These are phyloP conservation scores for Drosophila takahashii DNA, from an alignment of 1,140 invertebrate genomes.

Conservation along the genomic window DNA sequence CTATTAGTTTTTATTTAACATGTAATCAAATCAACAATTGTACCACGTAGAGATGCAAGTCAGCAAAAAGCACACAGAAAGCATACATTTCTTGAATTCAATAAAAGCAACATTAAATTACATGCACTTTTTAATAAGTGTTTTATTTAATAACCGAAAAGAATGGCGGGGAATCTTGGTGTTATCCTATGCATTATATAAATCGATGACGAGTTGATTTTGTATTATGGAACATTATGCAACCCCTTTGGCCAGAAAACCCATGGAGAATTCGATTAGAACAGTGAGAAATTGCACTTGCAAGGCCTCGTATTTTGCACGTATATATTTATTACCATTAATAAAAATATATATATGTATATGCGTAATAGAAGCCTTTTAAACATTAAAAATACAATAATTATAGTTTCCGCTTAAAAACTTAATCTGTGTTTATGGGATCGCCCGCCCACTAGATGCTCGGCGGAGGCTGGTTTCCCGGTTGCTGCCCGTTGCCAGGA, in stretches of 20 bases:
- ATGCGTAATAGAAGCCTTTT: constrained; percentile 58
- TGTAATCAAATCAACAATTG: constrained; percentile 58
- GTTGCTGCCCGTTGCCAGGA: constrained; percentile 41
- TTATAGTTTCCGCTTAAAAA: constrained; percentile 43
- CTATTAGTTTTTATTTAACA: constrained; percentile 56
- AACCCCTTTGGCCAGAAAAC: neutral
- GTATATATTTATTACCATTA: constrained; percentile 66
- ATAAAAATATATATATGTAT: constrained; percentile 73
- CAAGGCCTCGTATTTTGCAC: constrained; percentile 7
- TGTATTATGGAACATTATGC: constrained; percentile 1
- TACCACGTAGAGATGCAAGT: constrained; percentile 52
- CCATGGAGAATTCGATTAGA: neutral
- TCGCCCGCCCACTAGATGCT: constrained; percentile 45
- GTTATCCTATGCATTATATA: no score
- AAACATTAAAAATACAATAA: constrained; percentile 58
- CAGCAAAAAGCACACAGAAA: constrained; percentile 37
- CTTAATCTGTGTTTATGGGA: constrained; percentile 6
- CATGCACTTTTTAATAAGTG: neutral
- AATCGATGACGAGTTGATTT: no score
- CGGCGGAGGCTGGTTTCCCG: constrained; percentile 67
- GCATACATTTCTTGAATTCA: constrained; percentile 54
- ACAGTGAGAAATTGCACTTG: neutral
- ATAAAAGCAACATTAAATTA: constrained; percentile 54
- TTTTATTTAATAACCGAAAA: neutral
- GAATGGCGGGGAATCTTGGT: no score